These are phyloP conservation scores for Parasteatoda lunata DNA, from an alignment of 2,888 invertebrate species.

Conservation along the genomic window DNA sequence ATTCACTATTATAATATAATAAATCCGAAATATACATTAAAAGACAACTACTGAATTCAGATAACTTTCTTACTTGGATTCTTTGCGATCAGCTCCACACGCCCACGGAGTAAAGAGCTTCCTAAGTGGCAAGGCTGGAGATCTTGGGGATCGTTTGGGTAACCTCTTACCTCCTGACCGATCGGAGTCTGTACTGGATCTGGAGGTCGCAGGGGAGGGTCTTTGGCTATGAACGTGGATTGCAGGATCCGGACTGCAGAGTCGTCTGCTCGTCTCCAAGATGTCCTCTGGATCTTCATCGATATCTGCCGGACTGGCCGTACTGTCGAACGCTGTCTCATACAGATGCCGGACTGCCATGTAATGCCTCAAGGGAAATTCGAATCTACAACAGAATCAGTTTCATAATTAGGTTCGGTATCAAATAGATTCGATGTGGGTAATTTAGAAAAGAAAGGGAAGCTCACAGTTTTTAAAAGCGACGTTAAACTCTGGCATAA, in stretches of 20 bases:
- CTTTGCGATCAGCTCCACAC: slow-evolving; percentile 12
- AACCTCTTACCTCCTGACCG: background rate
- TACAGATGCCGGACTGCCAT: slow-evolving; percentile 31
- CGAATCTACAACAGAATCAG: background rate
- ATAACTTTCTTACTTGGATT: too few species aligned
- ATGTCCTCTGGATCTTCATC: slow-evolving; percentile 44
- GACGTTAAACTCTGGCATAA: too few species aligned
- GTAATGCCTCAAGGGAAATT: background rate
- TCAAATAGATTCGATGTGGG: too few species aligned
- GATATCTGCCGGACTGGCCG: slow-evolving; percentile 28
- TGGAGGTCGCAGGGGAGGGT: slow-evolving; percentile 48
- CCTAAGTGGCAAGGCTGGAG: slow-evolving; percentile 46
- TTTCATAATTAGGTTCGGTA: too few species aligned
- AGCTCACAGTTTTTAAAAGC: too few species aligned
- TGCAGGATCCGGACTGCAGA: slow-evolving; percentile 47
- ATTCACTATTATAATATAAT: too few species aligned
- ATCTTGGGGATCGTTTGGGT: slow-evolving; percentile 1
- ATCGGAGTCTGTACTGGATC: slow-evolving; percentile 52
- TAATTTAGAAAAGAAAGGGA: too few species aligned
- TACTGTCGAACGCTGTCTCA: slow-evolving; percentile 64
- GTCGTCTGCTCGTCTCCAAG: slow-evolving; percentile 51
- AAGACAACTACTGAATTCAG: too few species aligned
- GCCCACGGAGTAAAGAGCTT: slow-evolving; percentile 47
- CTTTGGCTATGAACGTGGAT: slow-evolving; percentile 9
- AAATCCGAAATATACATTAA: too few species aligned